Evolutionary conservation across 2,113 vertebrate genomes (phyloP).

Genomic region (Centropristis striata): DNA sequence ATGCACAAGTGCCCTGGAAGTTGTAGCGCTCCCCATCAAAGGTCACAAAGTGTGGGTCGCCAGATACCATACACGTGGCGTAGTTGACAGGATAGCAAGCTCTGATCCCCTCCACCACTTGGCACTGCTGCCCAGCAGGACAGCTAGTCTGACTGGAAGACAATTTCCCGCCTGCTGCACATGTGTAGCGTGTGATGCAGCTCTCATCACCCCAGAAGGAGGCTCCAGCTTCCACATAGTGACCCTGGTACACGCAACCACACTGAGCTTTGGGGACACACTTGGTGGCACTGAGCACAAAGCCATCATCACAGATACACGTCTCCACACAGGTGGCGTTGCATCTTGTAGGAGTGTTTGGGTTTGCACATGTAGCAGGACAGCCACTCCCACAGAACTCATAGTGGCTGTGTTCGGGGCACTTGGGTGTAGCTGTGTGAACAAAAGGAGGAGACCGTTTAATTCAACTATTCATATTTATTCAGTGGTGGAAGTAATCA

Average conservation of each 20-base stretch:
- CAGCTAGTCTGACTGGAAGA: conserved; percentile 66
- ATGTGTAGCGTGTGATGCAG: conserved; percentile 68
- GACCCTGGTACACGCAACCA: conserved; percentile 62
- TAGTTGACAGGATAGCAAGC: conserved; percentile 61
- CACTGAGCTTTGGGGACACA: conserved; percentile 61
- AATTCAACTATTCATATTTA: neutral
- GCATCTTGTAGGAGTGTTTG: conserved; percentile 51
- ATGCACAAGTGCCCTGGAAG: conserved; percentile 86
- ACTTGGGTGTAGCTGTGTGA: conserved; percentile 44
- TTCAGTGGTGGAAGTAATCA: neutral
- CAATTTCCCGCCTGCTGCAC: conserved; percentile 38
- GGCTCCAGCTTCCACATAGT: conserved; percentile 50
- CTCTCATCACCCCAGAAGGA: conserved; percentile 72
- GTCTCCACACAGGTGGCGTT: conserved; percentile 64
- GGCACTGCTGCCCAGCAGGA: conserved; percentile 47
- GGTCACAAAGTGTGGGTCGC: conserved; percentile 82
- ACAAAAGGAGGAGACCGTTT: neutral
- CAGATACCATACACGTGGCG: conserved; percentile 74
- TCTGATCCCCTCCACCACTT: conserved; percentile 54
- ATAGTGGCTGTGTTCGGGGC: conserved; percentile 74
- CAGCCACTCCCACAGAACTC: conserved; percentile 70
- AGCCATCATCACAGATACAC: conserved; percentile 66
- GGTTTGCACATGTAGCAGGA: conserved; percentile 73
- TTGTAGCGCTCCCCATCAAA: conserved; percentile 81
- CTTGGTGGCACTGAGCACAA: conserved; percentile 52